These are phyloP conservation scores for Cnemophilus loriae DNA, from an alignment of 2,113 vertebrate genomes.

Conservation along the genomic window DNA sequence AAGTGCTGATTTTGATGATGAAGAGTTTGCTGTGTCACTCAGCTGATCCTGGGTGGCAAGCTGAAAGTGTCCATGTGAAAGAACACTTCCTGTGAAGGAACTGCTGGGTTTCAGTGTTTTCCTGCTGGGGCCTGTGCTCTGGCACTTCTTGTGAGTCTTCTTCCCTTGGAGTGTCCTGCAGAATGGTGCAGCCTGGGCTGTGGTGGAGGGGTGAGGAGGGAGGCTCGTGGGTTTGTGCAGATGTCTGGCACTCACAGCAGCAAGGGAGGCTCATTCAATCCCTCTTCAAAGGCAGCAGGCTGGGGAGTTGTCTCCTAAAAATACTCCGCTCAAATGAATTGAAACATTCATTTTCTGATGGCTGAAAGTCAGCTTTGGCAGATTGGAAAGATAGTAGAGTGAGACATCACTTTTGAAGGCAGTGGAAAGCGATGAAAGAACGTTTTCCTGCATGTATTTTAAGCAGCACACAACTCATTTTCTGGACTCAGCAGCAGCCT, in stretches of 20 bases:
- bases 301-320: not conserved
- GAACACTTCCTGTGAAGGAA: not conserved
- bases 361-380: not conserved
- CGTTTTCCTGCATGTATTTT: not conserved
- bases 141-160: not conserved
- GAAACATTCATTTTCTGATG: not conserved
- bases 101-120: not conserved
- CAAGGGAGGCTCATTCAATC: not conserved
- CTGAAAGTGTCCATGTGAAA: not conserved
- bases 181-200: not conserved
- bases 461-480: not conserved
- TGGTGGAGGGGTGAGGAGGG: not conserved
- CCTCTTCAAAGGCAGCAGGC: not conserved
- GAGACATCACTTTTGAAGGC: not conserved
- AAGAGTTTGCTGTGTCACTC: not conserved
- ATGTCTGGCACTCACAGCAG: not conserved
- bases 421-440: not conserved
- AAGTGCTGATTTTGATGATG: not conserved
- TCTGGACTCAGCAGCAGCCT: conserved; percentile 8
- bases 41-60: not conserved
- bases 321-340: not conserved
- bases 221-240: not conserved
- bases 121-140: not conserved
- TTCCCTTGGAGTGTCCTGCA: not conserved
- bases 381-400: not conserved